A percentile compares a stretch with the other conserved stretches of the same genome.
These are phyloP conservation scores for Cydia amplana DNA, from an alignment of 1,140 invertebrate genomes.

Conservation along the genomic window DNA sequence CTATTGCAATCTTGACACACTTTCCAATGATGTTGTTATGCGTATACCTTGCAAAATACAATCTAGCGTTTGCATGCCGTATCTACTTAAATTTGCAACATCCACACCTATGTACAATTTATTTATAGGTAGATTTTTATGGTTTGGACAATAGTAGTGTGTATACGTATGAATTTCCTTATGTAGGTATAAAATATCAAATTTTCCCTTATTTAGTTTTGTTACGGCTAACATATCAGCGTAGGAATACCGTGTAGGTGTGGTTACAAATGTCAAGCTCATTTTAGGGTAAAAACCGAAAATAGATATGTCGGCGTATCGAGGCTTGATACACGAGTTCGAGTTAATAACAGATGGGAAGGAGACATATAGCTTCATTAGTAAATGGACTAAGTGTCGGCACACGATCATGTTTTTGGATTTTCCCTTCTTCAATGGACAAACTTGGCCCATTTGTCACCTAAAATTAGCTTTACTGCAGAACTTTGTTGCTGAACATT, in stretches of 20 bases:
- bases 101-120: conserved; percentile 6
- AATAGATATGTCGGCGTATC: conserved; percentile 29
- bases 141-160: too few relatives aligned
- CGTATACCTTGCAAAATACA: conserved; percentile 73
- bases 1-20: conserved; percentile 78
- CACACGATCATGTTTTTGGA: conserved; percentile 37
- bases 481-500: conserved; percentile 5
- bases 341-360: not conserved
- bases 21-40: conserved; percentile 76
- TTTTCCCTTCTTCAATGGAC: conserved; percentile 35
- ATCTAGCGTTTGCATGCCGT: conserved; percentile 54
- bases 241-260: not conserved
- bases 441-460: not conserved
- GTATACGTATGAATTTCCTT: not conserved
- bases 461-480: conserved; percentile 1
- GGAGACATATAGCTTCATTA: conserved; percentile 43
- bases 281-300: conserved; percentile 31
- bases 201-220: too few relatives aligned
- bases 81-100: conserved; percentile 21
- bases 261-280: not conserved
- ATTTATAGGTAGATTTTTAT: not conserved
- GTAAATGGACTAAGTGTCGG: conserved; percentile 48
- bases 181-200: too few relatives aligned
- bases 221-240: not conserved
- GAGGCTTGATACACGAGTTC: conserved; percentile 36